phyloP scores from a whole-genome alignment of 2,113 vertebrate species.

The Scatophagus argus region DNA sequence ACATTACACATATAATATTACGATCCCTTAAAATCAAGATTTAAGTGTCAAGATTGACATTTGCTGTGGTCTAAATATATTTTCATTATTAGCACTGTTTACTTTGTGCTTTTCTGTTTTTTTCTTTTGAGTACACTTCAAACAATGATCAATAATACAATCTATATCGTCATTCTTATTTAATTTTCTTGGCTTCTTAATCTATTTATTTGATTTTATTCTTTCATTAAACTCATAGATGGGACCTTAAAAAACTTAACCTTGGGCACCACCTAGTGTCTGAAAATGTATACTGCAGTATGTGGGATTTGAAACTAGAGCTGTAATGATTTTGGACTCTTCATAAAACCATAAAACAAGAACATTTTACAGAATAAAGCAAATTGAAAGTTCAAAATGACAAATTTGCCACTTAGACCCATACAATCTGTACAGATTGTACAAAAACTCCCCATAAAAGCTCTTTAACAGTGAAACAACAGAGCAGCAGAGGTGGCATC shows the following conservation, averaged over 20 bases:
- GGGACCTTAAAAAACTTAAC: neutral
- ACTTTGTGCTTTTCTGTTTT: neutral
- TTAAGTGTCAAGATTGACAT: neutral
- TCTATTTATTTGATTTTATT: neutral
- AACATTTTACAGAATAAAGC: neutral
- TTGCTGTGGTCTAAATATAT: neutral
- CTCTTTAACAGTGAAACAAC: no score
- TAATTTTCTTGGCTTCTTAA: no score
- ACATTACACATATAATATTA: neutral
- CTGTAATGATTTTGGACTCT: neutral
- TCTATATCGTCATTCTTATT: neutral
- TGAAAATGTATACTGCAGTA: neutral
- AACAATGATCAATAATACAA: neutral
- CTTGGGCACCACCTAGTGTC: constrained; percentile 20
- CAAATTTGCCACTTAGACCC: no score
- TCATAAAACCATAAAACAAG: neutral
- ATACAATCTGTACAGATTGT: no score
- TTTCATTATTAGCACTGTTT: neutral
- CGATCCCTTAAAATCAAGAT: neutral
- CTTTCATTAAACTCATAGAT: neutral
- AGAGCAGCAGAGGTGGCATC: neutral
- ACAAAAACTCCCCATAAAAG: no score
- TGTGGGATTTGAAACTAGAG: neutral
- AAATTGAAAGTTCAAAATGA: neutral
- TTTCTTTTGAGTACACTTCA: neutral